Evolutionary conservation across 2,888 invertebrate species (phyloP).

Genomic region (Xanthia togata): DNA sequence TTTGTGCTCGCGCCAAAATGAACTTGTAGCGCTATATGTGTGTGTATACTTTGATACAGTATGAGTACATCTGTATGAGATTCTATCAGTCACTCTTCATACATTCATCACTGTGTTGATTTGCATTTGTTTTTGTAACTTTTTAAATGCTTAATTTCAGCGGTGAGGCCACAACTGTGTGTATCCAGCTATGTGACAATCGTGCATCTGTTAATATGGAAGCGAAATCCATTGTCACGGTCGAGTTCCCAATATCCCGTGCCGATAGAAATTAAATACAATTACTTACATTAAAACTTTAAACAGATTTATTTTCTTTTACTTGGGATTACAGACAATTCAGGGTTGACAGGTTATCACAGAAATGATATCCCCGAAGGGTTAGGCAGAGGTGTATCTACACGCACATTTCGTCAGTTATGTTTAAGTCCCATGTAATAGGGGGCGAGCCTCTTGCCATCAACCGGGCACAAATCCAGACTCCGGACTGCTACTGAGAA

Average conservation of each 20-base stretch:
- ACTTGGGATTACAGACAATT: neutral
- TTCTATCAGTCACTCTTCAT: neutral
- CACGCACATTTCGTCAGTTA: no score
- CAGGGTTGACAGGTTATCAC: neutral
- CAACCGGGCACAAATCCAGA: no score
- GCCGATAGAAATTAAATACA: neutral
- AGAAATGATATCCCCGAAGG: neutral
- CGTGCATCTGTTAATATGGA: conserved; percentile 3
- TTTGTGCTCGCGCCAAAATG: no score
- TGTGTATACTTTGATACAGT: no score
- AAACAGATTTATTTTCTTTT: neutral
- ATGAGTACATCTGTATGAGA: no score
- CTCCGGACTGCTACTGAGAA: no score
- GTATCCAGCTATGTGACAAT: conserved; percentile 1
- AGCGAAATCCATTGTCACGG: conserved; percentile 13
- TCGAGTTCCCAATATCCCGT: neutral
- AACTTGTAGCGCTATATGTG: no score
- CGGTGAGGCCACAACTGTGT: conserved; percentile 1
- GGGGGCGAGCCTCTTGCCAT: no score
- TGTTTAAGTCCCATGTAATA: no score
- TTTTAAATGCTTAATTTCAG: conserved; percentile 1
- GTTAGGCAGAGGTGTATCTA: no score
- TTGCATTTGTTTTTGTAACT: neutral
- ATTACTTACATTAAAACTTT: neutral
- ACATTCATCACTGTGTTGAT: neutral